Evolutionary conservation across 2,888 invertebrate genomes (phyloP), one percentile per base, ranked within the genome.

Genomic region (Leptura quadrifasciata): DNA sequence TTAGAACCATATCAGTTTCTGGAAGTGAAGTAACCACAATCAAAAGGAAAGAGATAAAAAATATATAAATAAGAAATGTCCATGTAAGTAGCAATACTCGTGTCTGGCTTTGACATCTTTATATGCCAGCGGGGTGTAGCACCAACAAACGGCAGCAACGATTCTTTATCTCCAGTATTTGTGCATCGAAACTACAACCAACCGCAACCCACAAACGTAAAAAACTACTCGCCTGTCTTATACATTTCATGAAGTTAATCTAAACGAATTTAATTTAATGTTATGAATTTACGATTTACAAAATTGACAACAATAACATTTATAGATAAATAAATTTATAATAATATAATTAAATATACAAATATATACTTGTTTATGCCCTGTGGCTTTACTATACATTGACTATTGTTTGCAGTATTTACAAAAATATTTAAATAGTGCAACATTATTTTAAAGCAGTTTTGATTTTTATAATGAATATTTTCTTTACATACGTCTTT

Each of bases 71-170:
- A 71, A 71, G 61, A 47, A 61, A 71, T 61, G 71, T 71, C 71
- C 71, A 27, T 71, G 71, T 60, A 61, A 71, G 71, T 71, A 71
- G 71, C 68, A 69, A 69, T 69, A 57, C 68, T 55, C 55, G 68
- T 52, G 52, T 57, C 76, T 80, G 80, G 75, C 72, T 82, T 79
- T 82, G 82, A 82, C 82, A 82, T 81, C 82, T 82, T 82, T 81
- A 82, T 81, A 77, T 69, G 80, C 74, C 82, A 79, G 77, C 80
- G 78, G 80, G 81, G 79, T 80, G 78, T 80, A 77, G 76, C 80
- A 75, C 79, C 79, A 80, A 80, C 80, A 75, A 79, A 79, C 79
- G 76, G 71, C 80, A 76, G 78, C 77, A 72, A 78, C 79, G 76
- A 81, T 77, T 78, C 80, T 80, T 81, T 81, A 81, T 81, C 80